Evolutionary conservation across 2,113 vertebrate species (phyloP).

Genomic region (Paratilapia polleni): DNA sequence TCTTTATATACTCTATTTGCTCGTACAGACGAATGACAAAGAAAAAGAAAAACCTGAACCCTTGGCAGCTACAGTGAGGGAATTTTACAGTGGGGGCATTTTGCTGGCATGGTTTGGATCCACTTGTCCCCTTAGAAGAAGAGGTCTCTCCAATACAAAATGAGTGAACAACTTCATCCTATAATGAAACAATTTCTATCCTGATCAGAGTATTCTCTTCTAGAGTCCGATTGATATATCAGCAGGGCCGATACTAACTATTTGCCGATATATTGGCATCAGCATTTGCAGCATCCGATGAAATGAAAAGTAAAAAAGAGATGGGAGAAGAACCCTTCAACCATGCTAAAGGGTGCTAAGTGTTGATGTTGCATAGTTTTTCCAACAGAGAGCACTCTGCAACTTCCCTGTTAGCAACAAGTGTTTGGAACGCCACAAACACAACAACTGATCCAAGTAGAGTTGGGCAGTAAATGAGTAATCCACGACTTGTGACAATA

Average conservation of each 20-base stretch:
- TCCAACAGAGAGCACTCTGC: not conserved
- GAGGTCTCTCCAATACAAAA: too few relatives aligned
- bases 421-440: too few relatives aligned
- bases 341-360: not conserved
- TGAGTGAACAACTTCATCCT: not conserved
- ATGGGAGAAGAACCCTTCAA: not conserved
- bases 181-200: not conserved
- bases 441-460: too few relatives aligned
- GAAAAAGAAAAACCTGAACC: too few relatives aligned
- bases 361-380: not conserved
- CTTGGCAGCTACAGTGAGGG: too few relatives aligned
- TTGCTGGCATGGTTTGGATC: too few relatives aligned
- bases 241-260: not conserved
- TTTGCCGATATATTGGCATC: not conserved
- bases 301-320: too few relatives aligned
- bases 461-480: too few relatives aligned
- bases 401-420: too few relatives aligned
- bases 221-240: not conserved
- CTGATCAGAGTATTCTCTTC: not conserved
- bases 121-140: not conserved
- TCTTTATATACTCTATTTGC: conserved; percentile 2
- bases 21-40: not conserved
- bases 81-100: too few relatives aligned
- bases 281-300: not conserved
- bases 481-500: not conserved